Evolutionary conservation across 2,113 vertebrate genomes (phyloP), one percentile per base, ranked within the genome.

Genomic region (Spea multiplicata): DNA sequence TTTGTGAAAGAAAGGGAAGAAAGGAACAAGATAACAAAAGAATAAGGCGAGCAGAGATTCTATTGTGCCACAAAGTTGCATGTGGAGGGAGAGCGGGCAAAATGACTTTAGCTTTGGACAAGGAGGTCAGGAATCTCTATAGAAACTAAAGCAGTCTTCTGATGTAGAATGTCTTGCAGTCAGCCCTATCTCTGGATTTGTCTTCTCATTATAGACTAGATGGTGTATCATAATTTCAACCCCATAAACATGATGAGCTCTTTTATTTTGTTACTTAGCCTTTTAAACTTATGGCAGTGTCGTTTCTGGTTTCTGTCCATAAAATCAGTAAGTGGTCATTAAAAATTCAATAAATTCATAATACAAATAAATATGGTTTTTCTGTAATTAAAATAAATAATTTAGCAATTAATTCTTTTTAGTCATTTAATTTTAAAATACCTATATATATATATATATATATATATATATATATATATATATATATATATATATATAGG

Each of bases 61-160:
- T 65, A 67, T 64, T 73, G 62, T 80, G 70, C 61, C 50, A 71
- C 76, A 79, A 79, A 65, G 77, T 80, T 80, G 64, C 71, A 67
- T 66, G 44, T 49, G 61, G 71, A 73, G 50, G 62, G 70, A 48
- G 44, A 48, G 17, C 2, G 59, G 14, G 48, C 16, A 69, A 70
- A 59, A 57, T 71, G 75, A 71, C 75, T 77, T 77, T 71, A 62
- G 66, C 53, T 70, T 77, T 70, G 75, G 59, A 59, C 55, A 71
- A 62, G 57, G 49, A 45, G 68, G 76, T 71, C 76, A 65, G 44
- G 30, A 64, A 49, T 71, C 76, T 78, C 76, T 48, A 71, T 78
- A 61, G 76, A 62, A 77, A 77, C 67, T 62, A 44, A 69, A 70
- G 59, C 68, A 64, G 71, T 45, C 49, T 71, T 78, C 64, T 57